These are phyloP conservation scores for Cotesia vestalis DNA, from an alignment of 1,140 invertebrate species.

Conservation along the genomic window DNA sequence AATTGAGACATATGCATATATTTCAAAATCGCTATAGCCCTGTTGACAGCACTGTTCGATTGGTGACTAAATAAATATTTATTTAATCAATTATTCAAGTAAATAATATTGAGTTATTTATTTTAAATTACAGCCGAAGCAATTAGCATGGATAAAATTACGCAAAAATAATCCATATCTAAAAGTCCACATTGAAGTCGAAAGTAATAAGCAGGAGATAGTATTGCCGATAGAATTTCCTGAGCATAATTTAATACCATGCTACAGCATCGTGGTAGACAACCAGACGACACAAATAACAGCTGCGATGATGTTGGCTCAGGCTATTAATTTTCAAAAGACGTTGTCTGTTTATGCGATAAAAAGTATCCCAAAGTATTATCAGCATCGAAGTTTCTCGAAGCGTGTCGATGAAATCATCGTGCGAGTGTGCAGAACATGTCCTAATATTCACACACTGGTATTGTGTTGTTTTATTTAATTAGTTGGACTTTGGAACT, in stretches of 20 bases:
- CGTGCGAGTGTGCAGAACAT: conserved; percentile 68
- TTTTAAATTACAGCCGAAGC: conserved; percentile 54
- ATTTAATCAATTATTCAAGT: conserved; percentile 7
- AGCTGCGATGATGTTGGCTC: conserved; percentile 46
- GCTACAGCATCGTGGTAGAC: conserved; percentile 74
- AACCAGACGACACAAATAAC: conserved; percentile 71
- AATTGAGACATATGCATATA: conserved; percentile 77
- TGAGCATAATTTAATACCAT: conserved; percentile 72
- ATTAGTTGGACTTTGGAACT: conserved; percentile 2
- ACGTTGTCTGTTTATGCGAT: conserved; percentile 67
- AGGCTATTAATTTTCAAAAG: conserved; percentile 53
- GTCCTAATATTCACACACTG: conserved; percentile 70
- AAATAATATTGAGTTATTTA: conserved; percentile 25
- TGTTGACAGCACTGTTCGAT: conserved; percentile 60
- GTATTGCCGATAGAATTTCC: conserved; percentile 59
- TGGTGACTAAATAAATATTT: conserved; percentile 52
- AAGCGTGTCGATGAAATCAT: conserved; percentile 69
- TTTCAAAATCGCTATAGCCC: conserved; percentile 80
- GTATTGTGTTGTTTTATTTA: conserved; percentile 49
- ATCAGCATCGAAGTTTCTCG: conserved; percentile 66
- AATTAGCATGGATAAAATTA: conserved; percentile 66
- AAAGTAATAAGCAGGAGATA: conserved; percentile 65
- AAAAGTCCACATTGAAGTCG: conserved; percentile 70
- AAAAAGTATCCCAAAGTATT: conserved; percentile 68
- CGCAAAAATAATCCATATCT: conserved; percentile 67